Evolutionary conservation across 2,888 invertebrate species (phyloP), one percentile per base, ranked within the genome.

Genomic region (Dendrolimus pini): DNA sequence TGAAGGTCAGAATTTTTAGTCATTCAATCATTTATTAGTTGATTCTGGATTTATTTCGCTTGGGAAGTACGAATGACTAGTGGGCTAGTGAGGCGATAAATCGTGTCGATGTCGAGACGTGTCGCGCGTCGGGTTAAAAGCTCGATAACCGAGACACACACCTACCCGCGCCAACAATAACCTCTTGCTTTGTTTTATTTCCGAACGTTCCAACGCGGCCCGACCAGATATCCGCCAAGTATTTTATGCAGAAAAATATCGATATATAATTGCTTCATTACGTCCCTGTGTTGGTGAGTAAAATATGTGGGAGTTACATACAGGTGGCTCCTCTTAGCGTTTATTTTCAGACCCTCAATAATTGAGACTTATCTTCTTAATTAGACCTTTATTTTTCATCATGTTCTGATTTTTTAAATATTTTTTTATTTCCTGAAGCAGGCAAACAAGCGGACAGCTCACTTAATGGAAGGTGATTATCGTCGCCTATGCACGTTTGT

Each of bases 191-290:
- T 89, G 86, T 87, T 88, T 90, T 89, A 87, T 89, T 90, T 89
- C 75, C 77, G 75, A 77, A 69, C 78, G 79, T 74, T 77, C 78
- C 76, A 66, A 72, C 74, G 75, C 77, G 73, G 77, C 70, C 78
- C 78, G 80, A 75, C 83, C 82, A 84, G 86, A 87, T 86, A 87
- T 83, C 85, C 85, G 79, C 87, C 82, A 83, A 87, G 87, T 83
- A 87, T 90, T 89, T 89, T 89, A 89, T 89, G 90, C 89, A 89
- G 87, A 89, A 89, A 90, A 89, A 89, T 90, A 90, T 89, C 89
- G 90, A 89, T 90, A 88, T 90, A 90, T 90, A 90, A 90, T 90
- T 90, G 90, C 90, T 90, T 90, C 90, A 90, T 90, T 90, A 90
- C 90, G 89, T 88, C 89, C 82, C 82, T 89, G 83, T 85, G 86